Base-by-base conservation (phyloP, 2,888 invertebrate genomes). In the Sylvicola fuscatus region DNA sequence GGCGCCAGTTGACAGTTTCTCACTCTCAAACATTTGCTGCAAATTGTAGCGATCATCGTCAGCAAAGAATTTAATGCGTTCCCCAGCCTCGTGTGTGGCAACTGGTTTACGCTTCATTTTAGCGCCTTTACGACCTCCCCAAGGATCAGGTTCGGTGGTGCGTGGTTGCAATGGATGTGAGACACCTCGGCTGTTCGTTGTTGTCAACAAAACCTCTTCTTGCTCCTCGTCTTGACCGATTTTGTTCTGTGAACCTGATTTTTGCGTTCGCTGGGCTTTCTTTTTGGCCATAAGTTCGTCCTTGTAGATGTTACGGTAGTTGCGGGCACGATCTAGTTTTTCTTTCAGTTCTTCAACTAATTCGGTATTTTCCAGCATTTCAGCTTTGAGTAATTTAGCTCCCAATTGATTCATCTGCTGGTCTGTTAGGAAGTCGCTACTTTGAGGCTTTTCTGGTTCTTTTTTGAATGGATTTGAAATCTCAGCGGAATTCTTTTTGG, bases 361-460 rank as follows among this genome's bases (percentile, higher is more conserved):
- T 41, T 68, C 67, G 50, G 54, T 59, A 52, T 93, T 75, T 13
- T 90, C 93, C 66, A 89, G 70, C 46, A 98, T 72, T 68, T 97
- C 92, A 11, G 95, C 93, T 62, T 90, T 90, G 0, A 97, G 63
- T 41, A 92, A 70, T 60, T 81, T 87, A 2, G 93, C 89, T 29
- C 77, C 87, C 30, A 98, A 54, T 46, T 77, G 74, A 59, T 97
- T 98, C 68, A 90, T 72, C 54, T 95, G 82, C 44, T 75, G 73
- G 56, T 83, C 78, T 32, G 74, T 72, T 13, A 82, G 55, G 45
- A 66, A 64, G 36, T 55, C 49, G 37, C 32, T 45, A 15, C 46
- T 34, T 10, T 33, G 8, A 14, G 14, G 7, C 8, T 14, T 13
- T 10, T 21, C 37, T 33, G 13, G 30, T 33, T 31, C 36, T 36